Conservation (phyloP, 1,140 invertebrate genomes). For the Ceratitis capitata region DNA sequence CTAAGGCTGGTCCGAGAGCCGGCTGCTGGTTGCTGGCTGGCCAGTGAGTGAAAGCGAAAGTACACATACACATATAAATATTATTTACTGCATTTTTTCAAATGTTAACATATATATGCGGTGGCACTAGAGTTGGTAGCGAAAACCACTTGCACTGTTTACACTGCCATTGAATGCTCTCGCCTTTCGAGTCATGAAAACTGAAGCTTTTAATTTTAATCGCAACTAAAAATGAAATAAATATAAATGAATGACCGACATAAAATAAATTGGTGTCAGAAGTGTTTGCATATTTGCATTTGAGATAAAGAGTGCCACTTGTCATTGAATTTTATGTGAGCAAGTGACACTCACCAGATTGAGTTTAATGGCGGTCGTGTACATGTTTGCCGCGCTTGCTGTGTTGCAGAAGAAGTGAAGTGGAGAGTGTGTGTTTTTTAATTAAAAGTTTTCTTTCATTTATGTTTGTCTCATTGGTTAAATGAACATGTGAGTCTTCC, state of each 20-base stretch:
- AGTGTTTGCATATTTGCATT: slow-evolving; percentile 10
- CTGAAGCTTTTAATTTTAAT: slow-evolving; percentile 28
- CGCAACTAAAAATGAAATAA: neutral
- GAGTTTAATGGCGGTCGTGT: neutral
- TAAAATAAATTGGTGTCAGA: slow-evolving; percentile 28
- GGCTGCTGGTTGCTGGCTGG: neutral
- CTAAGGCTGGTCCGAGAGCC: neutral
- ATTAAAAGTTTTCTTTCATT: too few species aligned
- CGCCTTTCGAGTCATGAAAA: neutral
- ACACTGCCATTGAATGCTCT: neutral
- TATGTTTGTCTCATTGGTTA: too few species aligned
- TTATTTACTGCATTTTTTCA: neutral
- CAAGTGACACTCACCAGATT: slow-evolving; percentile 8
- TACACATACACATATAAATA: neutral
- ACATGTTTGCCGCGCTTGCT: neutral
- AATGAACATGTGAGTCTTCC: too few species aligned
- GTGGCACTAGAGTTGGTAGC: neutral
- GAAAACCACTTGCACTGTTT: neutral
- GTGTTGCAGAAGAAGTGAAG: too few species aligned
- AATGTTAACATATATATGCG: too few species aligned
- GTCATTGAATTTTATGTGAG: slow-evolving; percentile 12
- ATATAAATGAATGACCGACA: slow-evolving; percentile 23
- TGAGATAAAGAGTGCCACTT: slow-evolving; percentile 35
- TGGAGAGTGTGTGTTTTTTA: too few species aligned
- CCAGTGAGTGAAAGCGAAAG: neutral